These are phyloP conservation scores for Dicentrarchus labrax DNA, from an alignment of 2,113 vertebrate species.

Conservation along the genomic window DNA sequence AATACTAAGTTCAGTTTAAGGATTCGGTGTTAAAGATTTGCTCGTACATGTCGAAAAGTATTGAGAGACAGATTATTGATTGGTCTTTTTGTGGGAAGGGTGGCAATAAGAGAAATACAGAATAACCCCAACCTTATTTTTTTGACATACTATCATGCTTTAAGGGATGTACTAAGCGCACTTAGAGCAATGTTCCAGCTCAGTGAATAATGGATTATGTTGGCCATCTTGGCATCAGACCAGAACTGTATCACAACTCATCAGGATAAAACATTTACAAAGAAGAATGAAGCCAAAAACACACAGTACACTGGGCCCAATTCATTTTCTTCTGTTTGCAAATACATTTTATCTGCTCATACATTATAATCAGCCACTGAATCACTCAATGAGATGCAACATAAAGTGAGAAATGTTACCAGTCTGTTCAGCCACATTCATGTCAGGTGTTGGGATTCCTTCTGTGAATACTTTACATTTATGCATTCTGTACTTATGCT, in stretches of 20 bases:
- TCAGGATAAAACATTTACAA: background rate
- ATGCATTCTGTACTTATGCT: conserved; percentile 36
- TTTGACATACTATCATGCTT: background rate
- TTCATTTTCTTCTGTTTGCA: conserved; percentile 9
- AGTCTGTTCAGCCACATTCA: conserved; percentile 21
- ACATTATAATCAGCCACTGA: background rate
- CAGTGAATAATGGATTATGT: background rate
- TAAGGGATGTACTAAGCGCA: background rate
- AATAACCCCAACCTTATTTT: background rate
- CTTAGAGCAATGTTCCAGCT: background rate
- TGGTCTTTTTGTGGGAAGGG: background rate
- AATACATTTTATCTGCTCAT: conserved; percentile 5
- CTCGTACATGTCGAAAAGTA: background rate
- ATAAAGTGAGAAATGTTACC: conserved; percentile 1
- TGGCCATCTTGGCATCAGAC: background rate
- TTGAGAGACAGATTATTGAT: background rate
- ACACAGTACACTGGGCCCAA: background rate
- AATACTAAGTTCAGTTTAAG: too few relatives aligned
- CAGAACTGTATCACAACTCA: background rate
- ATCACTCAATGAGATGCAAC: background rate
- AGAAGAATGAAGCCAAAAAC: background rate
- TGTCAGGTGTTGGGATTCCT: conserved; percentile 19
- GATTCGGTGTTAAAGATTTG: too few relatives aligned
- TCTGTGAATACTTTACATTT: conserved; percentile 45
- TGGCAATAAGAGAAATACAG: background rate